Percentiles rank a stretch among this genome's conserved stretches.
Evolutionary conservation across 2,113 vertebrate genomes (phyloP).

Genomic region (Seriola quinqueradiata): DNA sequence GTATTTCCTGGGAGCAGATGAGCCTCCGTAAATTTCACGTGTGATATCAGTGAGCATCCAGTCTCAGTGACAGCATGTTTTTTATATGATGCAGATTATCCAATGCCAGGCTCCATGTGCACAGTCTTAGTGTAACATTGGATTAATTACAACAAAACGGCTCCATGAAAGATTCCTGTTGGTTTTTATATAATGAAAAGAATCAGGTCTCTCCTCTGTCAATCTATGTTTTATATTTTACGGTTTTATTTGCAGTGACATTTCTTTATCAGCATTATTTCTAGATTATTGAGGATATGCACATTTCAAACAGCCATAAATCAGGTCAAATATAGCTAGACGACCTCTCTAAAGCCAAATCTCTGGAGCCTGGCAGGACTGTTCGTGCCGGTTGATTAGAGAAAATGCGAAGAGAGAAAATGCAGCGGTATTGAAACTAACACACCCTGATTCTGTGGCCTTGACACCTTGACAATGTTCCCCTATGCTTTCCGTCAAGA

Average conservation of each 20-base stretch:
- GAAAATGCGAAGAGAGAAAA: not conserved
- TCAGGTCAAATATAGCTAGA: not conserved
- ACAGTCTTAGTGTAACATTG: not conserved
- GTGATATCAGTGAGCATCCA: conserved; percentile 1
- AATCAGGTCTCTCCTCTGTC: not conserved
- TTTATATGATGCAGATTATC: not conserved
- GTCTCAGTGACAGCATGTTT: conserved; percentile 1
- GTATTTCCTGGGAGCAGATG: conserved; percentile 49
- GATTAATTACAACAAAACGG: conserved; percentile 4
- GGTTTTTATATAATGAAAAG: not conserved
- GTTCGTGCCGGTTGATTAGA: not conserved
- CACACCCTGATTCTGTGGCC: not conserved
- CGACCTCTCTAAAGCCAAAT: not conserved
- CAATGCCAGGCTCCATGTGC: not conserved
- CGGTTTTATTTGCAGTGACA: not conserved
- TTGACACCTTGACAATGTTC: conserved; percentile 7
- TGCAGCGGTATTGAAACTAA: not conserved
- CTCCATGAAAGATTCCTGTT: not conserved
- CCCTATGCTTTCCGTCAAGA: not conserved
- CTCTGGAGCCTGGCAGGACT: not conserved
- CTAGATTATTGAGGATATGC: not conserved
- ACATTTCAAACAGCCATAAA: not conserved
- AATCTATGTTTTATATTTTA: not conserved
- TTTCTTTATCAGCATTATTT: not conserved
- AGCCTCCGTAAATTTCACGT: conserved; percentile 22